Base-by-base conservation (phyloP, 2,797 vertebrate genomes). In the Etheostoma nigrum region DNA sequence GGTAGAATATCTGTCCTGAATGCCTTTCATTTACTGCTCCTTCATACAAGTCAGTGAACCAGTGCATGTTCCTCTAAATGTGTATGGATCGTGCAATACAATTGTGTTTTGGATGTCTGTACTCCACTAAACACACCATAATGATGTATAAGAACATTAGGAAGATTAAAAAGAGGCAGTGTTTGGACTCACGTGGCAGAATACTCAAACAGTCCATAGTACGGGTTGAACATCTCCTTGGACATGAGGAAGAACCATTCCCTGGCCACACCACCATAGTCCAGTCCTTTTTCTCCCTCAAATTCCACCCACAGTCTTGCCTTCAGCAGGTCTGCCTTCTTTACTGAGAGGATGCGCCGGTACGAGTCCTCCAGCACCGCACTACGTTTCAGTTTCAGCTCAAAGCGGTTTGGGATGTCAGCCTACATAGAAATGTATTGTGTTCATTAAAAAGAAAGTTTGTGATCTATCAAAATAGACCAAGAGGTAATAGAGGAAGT, bases 181-280 rank as follows among this genome's bases (percentile, higher is more conserved):
- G 36, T 73, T 63, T 66, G 36, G 40, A 97, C 98, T 97, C 92
- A 99, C 98, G 97, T 97, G 71, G 98, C 98, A 84, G 98, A 99
- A 91, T 99, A 99, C 79, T 99, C 98, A 30, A 99, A 99, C 75
- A 99, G 91, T 76, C 98, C 98, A 21, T 99, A 99, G 67, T 99
- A 99, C 11, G 98, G 98, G 91, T 99, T 99, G 89, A 99, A 99
- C 98, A 99, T 99, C 90, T 99, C 98, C 92, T 97, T 99, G 58
- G 98, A 99, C 89, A 99, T 96, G 71, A 99, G 96, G 88, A 98
- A 99, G 94, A 99, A 99, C 98, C 98, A 99, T 86, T 99, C 98
- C 74, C 98, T 94, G 92, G 98, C 97, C 27, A 99, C 89, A 6
- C 98, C 98, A 15, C 98, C 98, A 0, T 99, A 99, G 91, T 99